Evolutionary conservation across 2,113 vertebrate genomes (phyloP).

Genomic region (Urocitellus parryii): DNA sequence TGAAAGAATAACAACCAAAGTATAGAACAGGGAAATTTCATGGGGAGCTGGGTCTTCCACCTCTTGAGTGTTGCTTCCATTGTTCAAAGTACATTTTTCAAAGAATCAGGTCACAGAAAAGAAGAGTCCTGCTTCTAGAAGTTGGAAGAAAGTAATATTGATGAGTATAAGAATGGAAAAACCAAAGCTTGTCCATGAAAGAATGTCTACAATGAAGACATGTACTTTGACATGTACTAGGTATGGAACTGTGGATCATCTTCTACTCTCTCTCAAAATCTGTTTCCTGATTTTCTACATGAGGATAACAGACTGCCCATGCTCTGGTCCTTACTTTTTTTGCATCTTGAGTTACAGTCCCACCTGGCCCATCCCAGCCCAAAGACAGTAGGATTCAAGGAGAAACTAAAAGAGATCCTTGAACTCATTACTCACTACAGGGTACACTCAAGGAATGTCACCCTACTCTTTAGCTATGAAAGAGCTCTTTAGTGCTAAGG

Average conservation of each 20-base stretch:
- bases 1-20: not conserved
- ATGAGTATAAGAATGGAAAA: not conserved
- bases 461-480: not conserved
- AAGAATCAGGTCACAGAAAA: not conserved
- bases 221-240: too few relatives aligned
- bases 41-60: not conserved
- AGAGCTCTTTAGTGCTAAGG: not conserved
- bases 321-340: too few relatives aligned
- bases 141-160: not conserved
- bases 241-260: too few relatives aligned
- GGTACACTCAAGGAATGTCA: too few relatives aligned
- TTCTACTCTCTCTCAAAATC: too few relatives aligned
- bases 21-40: not conserved
- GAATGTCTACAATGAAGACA: not conserved
- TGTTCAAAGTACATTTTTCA: not conserved
- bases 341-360: too few relatives aligned
- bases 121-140: not conserved
- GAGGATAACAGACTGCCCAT: too few relatives aligned
- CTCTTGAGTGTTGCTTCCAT: not conserved
- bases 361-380: accelerated
- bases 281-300: too few relatives aligned
- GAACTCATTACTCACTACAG: not conserved
- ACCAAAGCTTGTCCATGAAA: not conserved
- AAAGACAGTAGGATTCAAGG: too few relatives aligned
- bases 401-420: too few relatives aligned